These are phyloP conservation scores for Romanogobio albipinnatus DNA, from an alignment of 2,113 vertebrate species.

Conservation along the genomic window DNA sequence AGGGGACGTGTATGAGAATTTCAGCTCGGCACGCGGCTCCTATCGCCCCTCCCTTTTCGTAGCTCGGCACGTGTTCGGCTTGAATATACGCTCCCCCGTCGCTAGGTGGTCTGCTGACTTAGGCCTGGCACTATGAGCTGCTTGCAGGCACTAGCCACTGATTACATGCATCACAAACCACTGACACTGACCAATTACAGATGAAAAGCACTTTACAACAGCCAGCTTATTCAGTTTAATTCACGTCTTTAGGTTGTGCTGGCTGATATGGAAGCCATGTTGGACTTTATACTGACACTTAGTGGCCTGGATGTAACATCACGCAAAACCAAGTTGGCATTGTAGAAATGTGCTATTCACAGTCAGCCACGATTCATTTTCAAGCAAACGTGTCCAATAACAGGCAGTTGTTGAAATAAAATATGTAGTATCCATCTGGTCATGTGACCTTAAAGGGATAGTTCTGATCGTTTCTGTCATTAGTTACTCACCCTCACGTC, in stretches of 20 bases:
- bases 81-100: slow-evolving; percentile 72
- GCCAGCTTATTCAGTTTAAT: neutral
- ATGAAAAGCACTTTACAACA: neutral
- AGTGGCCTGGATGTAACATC: neutral
- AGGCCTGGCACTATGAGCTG: slow-evolving; percentile 64
- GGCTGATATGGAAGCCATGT: neutral
- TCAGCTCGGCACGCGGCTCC: slow-evolving; percentile 63
- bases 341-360: neutral
- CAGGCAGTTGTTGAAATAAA: neutral
- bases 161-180: neutral
- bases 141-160: neutral
- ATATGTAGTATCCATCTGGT: neutral
- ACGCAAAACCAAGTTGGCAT: neutral
- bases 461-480: too few relatives aligned
- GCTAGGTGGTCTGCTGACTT: slow-evolving; percentile 59
- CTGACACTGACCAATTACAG: neutral
- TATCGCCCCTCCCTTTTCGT: slow-evolving; percentile 53
- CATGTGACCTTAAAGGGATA: neutral
- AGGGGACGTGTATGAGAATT: slow-evolving; percentile 72
- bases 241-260: neutral
- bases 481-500: too few relatives aligned
- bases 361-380: neutral
- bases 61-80: slow-evolving; percentile 63
- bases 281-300: slow-evolving; percentile 8
- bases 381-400: neutral